Conservation (phyloP, 2,797 vertebrate species). For the Sebastolobus alascanus region DNA sequence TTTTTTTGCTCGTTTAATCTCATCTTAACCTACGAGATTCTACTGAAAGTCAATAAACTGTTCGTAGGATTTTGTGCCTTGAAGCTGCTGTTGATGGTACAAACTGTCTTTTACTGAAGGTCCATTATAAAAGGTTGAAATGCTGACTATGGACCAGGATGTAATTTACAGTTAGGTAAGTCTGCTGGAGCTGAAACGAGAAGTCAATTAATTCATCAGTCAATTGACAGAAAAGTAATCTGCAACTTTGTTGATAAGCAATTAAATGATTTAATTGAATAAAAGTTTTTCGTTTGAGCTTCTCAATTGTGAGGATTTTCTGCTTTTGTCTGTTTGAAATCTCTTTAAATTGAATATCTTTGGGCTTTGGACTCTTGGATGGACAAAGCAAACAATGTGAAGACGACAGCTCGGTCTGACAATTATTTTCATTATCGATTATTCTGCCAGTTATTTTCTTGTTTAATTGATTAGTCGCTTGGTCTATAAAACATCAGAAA, state of each 20-base stretch:
- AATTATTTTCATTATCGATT: background rate
- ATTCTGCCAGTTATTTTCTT: background rate
- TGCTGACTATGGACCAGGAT: background rate
- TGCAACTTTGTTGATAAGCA: background rate
- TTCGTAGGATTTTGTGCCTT: conserved; percentile 21
- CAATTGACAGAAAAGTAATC: background rate
- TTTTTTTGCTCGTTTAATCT: conserved; percentile 45
- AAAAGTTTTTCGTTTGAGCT: background rate
- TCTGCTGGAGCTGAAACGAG: background rate
- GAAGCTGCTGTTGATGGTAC: background rate
- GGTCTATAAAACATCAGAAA: background rate
- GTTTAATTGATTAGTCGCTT: background rate
- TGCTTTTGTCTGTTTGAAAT: background rate
- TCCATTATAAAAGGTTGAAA: background rate
- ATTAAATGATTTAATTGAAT: background rate
- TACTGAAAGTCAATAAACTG: conserved; percentile 39
- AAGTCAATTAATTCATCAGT: background rate
- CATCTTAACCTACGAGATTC: conserved; percentile 18
- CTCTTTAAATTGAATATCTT: background rate
- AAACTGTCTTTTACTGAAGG: conserved; percentile 8
- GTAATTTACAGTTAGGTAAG: conserved; percentile 6
- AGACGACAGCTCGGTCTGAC: background rate
- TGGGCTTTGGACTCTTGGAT: background rate
- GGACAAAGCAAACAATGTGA: background rate
- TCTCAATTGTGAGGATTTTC: background rate